Percentiles rank a stretch among this genome's conserved stretches.
phyloP scores from a whole-genome alignment of 2,888 invertebrate species.

The Sinelater perroti region DNA sequence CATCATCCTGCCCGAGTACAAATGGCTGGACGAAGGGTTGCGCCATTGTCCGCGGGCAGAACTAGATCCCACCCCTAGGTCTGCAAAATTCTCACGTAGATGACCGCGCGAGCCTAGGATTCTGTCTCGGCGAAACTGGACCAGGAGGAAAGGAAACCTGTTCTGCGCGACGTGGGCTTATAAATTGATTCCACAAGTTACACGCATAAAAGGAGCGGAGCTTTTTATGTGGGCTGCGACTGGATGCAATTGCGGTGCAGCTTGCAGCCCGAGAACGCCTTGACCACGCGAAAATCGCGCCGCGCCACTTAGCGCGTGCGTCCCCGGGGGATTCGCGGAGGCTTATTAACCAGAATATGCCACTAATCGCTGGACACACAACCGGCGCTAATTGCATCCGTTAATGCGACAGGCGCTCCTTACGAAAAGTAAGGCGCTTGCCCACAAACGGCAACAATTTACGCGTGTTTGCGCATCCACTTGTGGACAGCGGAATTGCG shows the following conservation, averaged over 20 bases:
- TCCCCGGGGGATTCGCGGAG: too few relatives aligned
- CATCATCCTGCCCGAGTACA: slow-evolving; percentile 33
- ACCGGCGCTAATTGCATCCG: too few relatives aligned
- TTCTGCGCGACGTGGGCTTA: slow-evolving; percentile 30
- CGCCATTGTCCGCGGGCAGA: slow-evolving; percentile 26
- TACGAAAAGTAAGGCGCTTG: too few relatives aligned
- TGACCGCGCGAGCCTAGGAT: slow-evolving; percentile 32
- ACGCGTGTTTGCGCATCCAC: too few relatives aligned
- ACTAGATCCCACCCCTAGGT: slow-evolving; percentile 30
- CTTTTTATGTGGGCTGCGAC: slow-evolving; percentile 22
- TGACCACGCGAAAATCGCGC: too few relatives aligned
- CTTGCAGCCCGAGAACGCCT: slow-evolving; percentile 5
- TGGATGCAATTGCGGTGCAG: slow-evolving; percentile 12
- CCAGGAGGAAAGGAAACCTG: slow-evolving; percentile 36
- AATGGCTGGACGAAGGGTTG: slow-evolving; percentile 34
- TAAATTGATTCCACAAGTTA: slow-evolving; percentile 34
- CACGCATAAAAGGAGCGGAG: slow-evolving; percentile 19
- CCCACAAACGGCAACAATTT: too few relatives aligned
- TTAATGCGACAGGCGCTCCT: too few relatives aligned
- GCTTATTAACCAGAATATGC: too few relatives aligned
- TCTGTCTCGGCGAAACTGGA: slow-evolving; percentile 30
- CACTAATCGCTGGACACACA: too few relatives aligned
- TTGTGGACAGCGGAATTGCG: too few relatives aligned
- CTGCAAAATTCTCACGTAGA: slow-evolving; percentile 38
- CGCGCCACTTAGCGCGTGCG: too few relatives aligned